phyloP scores from a whole-genome alignment of 2,888 invertebrate genomes.

The Loripinus fragilis region DNA sequence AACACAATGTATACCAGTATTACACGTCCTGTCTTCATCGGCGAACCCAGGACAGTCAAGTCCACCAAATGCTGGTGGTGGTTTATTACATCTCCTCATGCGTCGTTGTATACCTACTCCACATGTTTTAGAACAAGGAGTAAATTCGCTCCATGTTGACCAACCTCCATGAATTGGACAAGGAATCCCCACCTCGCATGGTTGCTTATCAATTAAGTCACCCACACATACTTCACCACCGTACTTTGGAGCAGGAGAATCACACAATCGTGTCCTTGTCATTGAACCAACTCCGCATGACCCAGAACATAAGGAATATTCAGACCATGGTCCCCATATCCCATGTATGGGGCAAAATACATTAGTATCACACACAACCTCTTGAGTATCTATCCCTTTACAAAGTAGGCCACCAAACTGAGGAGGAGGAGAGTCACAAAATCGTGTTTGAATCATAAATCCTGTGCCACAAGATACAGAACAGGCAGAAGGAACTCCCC shows the following conservation, averaged over 20 bases:
- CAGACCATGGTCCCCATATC: slow-evolving; percentile 51
- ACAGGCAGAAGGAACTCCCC: slow-evolving; percentile 29
- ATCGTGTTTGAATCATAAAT: slow-evolving; percentile 11
- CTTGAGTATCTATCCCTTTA: slow-evolving; percentile 34
- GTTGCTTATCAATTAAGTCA: slow-evolving; percentile 30
- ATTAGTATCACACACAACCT: slow-evolving; percentile 41
- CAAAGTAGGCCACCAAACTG: slow-evolving; percentile 48
- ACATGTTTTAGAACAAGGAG: slow-evolving; percentile 43
- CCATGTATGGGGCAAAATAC: slow-evolving; percentile 56
- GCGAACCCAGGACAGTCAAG: slow-evolving; percentile 34
- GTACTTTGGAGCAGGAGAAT: slow-evolving; percentile 48
- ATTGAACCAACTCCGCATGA: slow-evolving; percentile 49
- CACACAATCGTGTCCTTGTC: slow-evolving; percentile 38
- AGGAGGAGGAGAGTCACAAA: slow-evolving; percentile 44
- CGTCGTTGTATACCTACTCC: slow-evolving; percentile 40
- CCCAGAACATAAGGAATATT: slow-evolving; percentile 45
- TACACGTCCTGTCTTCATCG: slow-evolving; percentile 39
- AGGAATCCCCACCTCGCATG: slow-evolving; percentile 27
- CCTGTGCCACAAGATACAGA: slow-evolving; percentile 39
- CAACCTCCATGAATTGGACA: slow-evolving; percentile 57
- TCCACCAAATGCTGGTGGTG: slow-evolving; percentile 48
- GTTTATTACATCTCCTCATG: slow-evolving; percentile 35
- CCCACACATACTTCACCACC: slow-evolving; percentile 52
- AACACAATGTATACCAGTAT: slow-evolving; percentile 39
- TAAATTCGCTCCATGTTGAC: slow-evolving; percentile 43